phyloP scores from a whole-genome alignment of 1,140 invertebrate genomes.

The Bombus breviceps region DNA sequence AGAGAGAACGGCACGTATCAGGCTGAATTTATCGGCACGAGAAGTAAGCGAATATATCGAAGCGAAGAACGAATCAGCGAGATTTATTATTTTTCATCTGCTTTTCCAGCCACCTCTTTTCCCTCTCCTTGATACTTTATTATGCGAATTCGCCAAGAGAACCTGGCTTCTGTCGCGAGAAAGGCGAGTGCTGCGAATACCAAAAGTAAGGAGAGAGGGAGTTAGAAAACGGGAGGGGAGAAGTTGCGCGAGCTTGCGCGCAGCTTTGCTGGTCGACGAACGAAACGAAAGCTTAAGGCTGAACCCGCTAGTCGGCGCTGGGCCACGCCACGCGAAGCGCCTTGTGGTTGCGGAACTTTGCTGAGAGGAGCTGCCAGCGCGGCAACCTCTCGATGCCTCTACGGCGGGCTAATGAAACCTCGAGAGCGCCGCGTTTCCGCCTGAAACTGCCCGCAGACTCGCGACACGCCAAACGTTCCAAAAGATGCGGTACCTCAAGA shows the following conservation, averaged over 20 bases:
- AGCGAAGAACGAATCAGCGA: conserved; percentile 2
- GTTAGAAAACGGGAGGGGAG: not conserved
- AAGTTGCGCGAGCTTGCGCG: conserved; percentile 61
- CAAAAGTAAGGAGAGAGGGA: not conserved
- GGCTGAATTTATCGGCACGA: not conserved
- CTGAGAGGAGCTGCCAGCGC: conserved; percentile 45
- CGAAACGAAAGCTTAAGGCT: conserved; percentile 48
- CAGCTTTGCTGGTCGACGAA: conserved; percentile 28
- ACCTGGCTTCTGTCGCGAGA: not conserved
- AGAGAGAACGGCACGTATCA: not conserved
- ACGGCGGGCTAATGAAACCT: conserved; percentile 72
- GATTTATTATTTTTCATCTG: conserved; percentile 67
- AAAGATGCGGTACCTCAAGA: conserved; percentile 78
- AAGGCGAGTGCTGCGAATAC: not conserved
- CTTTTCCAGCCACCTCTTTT: not conserved
- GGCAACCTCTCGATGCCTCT: conserved; percentile 59
- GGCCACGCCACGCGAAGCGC: conserved; percentile 72
- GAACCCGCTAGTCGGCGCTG: conserved; percentile 79
- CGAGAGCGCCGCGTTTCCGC: conserved; percentile 49
- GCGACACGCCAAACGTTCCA: conserved; percentile 33
- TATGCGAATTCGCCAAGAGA: not conserved
- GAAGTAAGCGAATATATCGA: not conserved
- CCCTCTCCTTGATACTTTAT: conserved; percentile 45
- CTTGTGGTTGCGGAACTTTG: conserved; percentile 61
- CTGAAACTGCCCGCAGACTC: conserved; percentile 53